Base-by-base conservation (phyloP, 2,113 vertebrate species). In the Melospiza georgiana region DNA sequence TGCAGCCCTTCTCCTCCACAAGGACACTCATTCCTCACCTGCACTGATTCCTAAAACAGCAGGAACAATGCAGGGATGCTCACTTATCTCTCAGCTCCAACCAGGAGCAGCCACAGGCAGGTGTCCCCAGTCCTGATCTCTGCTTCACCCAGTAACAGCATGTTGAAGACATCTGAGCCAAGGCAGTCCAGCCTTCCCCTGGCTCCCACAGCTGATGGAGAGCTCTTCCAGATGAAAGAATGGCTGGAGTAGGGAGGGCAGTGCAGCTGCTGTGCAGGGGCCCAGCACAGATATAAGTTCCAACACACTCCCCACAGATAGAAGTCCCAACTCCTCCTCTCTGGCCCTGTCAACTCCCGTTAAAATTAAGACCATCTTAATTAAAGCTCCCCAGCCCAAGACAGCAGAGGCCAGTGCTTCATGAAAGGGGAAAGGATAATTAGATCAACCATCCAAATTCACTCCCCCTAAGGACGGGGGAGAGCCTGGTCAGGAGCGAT, bases 311-410 rank as follows among this genome's bases (percentile, higher is more conserved):
- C 89, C 78, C 67, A 75, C 73, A 27, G 57, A 82, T 24, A 0
- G 11, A n/a, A 71, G 49, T 49, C 23, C 46, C 55, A 71, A n/a
- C 30, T 58, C 30, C 61, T 91, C 76, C 87, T 37, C 73, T n/a
- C 81, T 61, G 8, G 65, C 75, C 81, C 86, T 79, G 85, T 87
- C 92, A 96, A 65, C 82, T 94, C 90, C 84, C 1, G 1, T 92
- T 94, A 93, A 92, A 90, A 86, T 95, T 85, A 92, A 95, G 95
- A 66, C 67, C 51, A 65, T 71, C 80, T 95, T 95, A 97, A 97
- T 97, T 96, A 97, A 95, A 95, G 68, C 65, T 93, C 59, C 87
- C 77, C 68, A 87, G 77, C 59, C 62, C 69, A 78, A 67, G 62
- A 82, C 75, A 82, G 74, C 51, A 72, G 48, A 46, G 55, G 76